These are phyloP conservation scores for Epizoanthus illoricatus DNA, from an alignment of 92 coral and sea anemone species.

Conservation along the genomic window DNA sequence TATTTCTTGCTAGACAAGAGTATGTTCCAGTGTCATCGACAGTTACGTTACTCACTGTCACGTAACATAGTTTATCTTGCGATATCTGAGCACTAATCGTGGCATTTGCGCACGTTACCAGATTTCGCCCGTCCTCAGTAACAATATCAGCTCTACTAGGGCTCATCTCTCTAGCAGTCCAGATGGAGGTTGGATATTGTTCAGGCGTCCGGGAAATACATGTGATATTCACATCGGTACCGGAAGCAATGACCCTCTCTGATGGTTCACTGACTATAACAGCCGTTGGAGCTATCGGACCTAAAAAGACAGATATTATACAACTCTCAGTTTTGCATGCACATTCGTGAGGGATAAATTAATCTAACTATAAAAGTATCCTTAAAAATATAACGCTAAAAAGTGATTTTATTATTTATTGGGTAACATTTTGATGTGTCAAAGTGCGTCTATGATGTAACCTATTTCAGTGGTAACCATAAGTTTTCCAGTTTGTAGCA, in stretches of 20 bases:
- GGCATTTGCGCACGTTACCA: not conserved
- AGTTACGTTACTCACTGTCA: constrained; percentile 21
- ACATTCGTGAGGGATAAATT: no score
- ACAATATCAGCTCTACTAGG: not conserved
- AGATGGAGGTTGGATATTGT: constrained; percentile 25
- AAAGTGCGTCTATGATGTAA: no score
- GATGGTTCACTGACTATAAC: not conserved
- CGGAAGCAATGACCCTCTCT: not conserved
- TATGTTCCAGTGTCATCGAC: constrained; percentile 39
- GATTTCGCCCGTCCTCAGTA: not conserved
- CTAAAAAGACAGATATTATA: constrained; percentile 1
- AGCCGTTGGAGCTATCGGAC: constrained; percentile 22
- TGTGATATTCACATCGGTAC: constrained; percentile 30
- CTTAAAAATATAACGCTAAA: no score
- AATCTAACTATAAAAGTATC: no score
- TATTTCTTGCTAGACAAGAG: constrained; percentile 18
- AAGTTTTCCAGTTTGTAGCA: no score
- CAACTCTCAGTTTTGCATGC: no score
- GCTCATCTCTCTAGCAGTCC: constrained; percentile 12
- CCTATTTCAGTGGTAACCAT: no score
- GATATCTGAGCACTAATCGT: not conserved
- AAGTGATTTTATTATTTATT: no score
- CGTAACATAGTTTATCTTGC: constrained; percentile 4
- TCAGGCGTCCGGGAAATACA: constrained; percentile 9
- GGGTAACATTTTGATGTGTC: no score